Evolutionary conservation across 2,797 vertebrate genomes (phyloP), one percentile per base, ranked within the genome.

Genomic region (Acropternis orthonyx): DNA sequence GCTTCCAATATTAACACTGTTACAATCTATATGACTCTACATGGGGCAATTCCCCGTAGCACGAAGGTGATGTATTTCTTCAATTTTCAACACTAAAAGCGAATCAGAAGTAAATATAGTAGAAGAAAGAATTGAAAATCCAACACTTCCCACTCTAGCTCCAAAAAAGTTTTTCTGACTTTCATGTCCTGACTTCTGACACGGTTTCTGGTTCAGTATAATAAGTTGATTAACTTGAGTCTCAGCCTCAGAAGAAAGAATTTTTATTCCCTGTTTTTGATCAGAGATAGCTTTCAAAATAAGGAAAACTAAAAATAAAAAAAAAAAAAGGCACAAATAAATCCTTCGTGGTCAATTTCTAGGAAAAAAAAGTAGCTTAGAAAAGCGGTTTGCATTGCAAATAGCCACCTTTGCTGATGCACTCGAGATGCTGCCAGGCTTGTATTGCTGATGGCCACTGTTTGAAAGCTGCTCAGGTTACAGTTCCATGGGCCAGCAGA

Each of bases 381-480:
- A 86, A 81, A 83, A 88, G 15, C 27, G 39, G 56, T 81, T 65
- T 90, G 43, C 71, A 67, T 88, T 93, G 48, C 78, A 83, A 20
- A 44, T 34, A 66, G 67, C 32, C 56, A 63, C 32, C 58, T 90
- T 84, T 84, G 80, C 79, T 74, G 79, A 77, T 85, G 65, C 73
- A 69, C 44, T 88, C 16, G 3, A 19, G 28, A 30, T 39, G 37
- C 85, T 76, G 65, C 39, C 52, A 48, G 69, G 68, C 61, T 82
- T 71, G 49, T 76, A 54, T 46, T 95, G 89, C 95, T 95, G 93
- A 92, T 88, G 95, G 94, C n/a, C 34, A 6, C 52, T 85, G 28
- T 62, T 59, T 66, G 49, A 87, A 79, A 91, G 74, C 72, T 27
- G 65, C 80, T 97, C 34, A 15, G 46, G 52, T 97, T 96, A 82